Evolutionary conservation across 2,113 vertebrate species (phyloP).

Genomic region (Spilogale gracilis): DNA sequence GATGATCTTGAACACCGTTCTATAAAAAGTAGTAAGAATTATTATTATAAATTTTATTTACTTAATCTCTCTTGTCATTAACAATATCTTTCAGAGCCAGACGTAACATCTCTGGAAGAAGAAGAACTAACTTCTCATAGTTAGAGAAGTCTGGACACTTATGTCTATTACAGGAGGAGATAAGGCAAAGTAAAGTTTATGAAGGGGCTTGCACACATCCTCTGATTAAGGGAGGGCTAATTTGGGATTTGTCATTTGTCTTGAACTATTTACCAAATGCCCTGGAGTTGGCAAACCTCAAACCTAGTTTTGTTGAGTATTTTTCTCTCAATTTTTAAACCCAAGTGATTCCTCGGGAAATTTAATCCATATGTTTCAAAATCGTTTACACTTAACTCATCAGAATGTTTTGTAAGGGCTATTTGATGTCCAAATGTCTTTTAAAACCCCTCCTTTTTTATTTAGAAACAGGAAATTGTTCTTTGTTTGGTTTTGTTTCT

Average conservation of each 20-base stretch:
- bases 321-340: constrained; percentile 69
- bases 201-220: neutral
- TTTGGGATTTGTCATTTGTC: constrained; percentile 68
- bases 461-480: constrained; percentile 68
- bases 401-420: constrained; percentile 79
- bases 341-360: constrained; percentile 68
- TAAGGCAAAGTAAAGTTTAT: neutral
- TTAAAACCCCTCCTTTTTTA: neutral
- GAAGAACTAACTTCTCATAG: neutral
- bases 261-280: constrained; percentile 65
- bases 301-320: constrained; percentile 53
- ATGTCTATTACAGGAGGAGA: neutral
- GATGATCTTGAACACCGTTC: neutral
- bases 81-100: neutral
- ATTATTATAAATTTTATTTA: neutral
- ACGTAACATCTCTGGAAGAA: neutral
- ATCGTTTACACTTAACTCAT: constrained; percentile 76
- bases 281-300: constrained; percentile 48
- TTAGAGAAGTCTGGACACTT: constrained; percentile 2
- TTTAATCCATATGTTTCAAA: constrained; percentile 76
- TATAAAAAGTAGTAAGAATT: neutral
- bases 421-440: constrained; percentile 76
- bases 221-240: constrained; percentile 53
- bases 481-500: constrained; percentile 61
- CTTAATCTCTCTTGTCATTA: neutral